Evolutionary conservation across 1,140 invertebrate species (phyloP).

Genomic region (Chelonus insularis): DNA sequence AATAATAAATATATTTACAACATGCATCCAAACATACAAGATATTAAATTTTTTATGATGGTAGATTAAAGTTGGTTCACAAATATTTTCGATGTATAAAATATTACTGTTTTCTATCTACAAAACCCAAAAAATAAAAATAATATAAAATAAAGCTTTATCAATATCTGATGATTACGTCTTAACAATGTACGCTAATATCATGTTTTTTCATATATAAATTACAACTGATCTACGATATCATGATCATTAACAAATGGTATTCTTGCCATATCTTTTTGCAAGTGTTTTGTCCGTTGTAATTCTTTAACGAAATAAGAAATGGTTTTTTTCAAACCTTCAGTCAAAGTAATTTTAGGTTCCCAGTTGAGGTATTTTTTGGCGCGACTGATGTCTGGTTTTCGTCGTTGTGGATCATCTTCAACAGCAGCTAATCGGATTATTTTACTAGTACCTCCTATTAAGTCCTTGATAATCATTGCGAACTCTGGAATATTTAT

Average conservation of each 20-base stretch:
- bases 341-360: constrained; percentile 85
- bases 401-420: constrained; percentile 93
- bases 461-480: constrained; percentile 83
- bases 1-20: too few relatives aligned
- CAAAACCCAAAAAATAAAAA: too few relatives aligned
- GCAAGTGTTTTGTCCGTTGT: constrained; percentile 63
- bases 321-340: constrained; percentile 86
- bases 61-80: too few relatives aligned
- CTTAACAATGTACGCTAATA: neutral
- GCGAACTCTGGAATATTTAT: constrained; percentile 81
- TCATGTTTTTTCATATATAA: too few relatives aligned
- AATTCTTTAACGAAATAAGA: constrained; percentile 90
- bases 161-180: too few relatives aligned
- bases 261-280: constrained; percentile 44
- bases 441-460: constrained; percentile 84
- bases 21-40: too few relatives aligned
- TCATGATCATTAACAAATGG: constrained; percentile 56
- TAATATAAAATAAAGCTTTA: too few relatives aligned
- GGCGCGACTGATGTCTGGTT: constrained; percentile 91
- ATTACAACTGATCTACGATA: constrained; percentile 56
- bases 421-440: constrained; percentile 80
- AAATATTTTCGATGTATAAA: too few relatives aligned
- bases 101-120: too few relatives aligned
- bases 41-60: too few relatives aligned
- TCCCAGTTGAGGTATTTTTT: constrained; percentile 87